These are phyloP conservation scores for Sminthopsis crassicaudata DNA, from an alignment of 2,113 vertebrate genomes.

Conservation along the genomic window DNA sequence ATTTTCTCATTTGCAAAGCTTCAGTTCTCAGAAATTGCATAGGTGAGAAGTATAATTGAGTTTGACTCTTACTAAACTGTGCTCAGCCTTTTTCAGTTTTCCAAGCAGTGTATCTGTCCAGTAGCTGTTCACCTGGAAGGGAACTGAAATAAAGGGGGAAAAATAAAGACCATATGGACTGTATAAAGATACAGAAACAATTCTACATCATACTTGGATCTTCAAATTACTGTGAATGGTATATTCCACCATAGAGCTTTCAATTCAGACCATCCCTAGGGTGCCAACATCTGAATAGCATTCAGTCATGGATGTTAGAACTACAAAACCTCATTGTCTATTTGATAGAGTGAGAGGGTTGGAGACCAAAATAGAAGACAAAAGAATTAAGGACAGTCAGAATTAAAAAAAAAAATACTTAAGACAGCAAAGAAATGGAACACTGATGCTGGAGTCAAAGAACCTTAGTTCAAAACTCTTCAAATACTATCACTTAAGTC, in stretches of 20 bases:
- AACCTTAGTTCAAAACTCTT: not conserved
- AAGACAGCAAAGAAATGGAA: not conserved
- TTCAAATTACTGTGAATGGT: too few relatives aligned
- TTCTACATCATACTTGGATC: too few relatives aligned
- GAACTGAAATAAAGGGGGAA: too few relatives aligned
- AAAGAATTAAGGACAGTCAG: not conserved
- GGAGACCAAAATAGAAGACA: not conserved
- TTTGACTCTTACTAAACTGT: too few relatives aligned
- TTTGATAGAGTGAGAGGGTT: conserved; percentile 6
- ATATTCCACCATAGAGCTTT: too few relatives aligned
- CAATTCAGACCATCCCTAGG: not conserved
- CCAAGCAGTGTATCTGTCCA: too few relatives aligned
- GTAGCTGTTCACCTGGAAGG: too few relatives aligned
- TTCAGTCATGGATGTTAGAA: conserved; percentile 14
- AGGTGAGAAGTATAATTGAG: conserved; percentile 12
- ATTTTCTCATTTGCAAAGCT: not conserved
- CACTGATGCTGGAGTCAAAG: not conserved
- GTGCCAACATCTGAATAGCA: not conserved
- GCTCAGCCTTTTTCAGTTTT: too few relatives aligned
- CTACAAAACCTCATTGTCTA: not conserved
- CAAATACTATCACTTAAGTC: not conserved
- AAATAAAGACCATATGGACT: too few relatives aligned
- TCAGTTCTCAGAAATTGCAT: not conserved
- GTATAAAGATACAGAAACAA: too few relatives aligned
- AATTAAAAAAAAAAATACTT: not conserved